Evolutionary conservation across 2,113 vertebrate genomes (phyloP).

Genomic region (Platycercus adscitus): DNA sequence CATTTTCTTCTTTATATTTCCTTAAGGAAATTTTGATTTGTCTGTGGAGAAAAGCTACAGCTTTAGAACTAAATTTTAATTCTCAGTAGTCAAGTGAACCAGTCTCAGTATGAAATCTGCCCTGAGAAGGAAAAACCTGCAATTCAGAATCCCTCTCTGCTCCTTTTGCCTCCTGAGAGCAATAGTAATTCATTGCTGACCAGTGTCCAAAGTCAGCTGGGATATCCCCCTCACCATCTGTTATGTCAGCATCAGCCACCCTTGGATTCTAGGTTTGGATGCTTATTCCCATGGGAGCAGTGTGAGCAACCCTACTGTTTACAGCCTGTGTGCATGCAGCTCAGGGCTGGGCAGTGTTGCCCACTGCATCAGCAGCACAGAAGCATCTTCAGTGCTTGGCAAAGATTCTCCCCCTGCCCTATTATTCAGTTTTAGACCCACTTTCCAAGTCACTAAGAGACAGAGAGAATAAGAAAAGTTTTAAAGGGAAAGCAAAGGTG

Average conservation of each 20-base stretch:
- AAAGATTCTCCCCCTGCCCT: neutral
- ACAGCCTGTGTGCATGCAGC: neutral
- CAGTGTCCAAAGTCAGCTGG: neutral
- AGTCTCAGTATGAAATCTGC: neutral
- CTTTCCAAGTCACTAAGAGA: neutral
- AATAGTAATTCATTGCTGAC: neutral
- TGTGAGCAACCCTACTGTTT: neutral
- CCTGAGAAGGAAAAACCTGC: neutral
- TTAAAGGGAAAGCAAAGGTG: neutral
- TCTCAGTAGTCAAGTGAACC: neutral
- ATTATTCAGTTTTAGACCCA: neutral
- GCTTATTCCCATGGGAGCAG: fast-evolving
- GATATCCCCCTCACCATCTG: neutral
- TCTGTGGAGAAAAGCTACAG: neutral
- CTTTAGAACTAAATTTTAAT: neutral
- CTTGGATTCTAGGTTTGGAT: neutral
- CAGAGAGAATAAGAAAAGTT: neutral
- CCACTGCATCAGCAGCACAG: fast-evolving
- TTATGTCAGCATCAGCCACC: neutral
- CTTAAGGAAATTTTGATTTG: conserved; percentile 46
- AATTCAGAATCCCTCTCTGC: neutral
- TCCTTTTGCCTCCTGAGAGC: neutral
- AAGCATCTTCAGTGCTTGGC: neutral
- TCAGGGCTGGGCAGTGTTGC: fast-evolving
- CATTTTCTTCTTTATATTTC: neutral